Conservation (phyloP, 2,797 vertebrate species). For the Discoglossus pictus region DNA sequence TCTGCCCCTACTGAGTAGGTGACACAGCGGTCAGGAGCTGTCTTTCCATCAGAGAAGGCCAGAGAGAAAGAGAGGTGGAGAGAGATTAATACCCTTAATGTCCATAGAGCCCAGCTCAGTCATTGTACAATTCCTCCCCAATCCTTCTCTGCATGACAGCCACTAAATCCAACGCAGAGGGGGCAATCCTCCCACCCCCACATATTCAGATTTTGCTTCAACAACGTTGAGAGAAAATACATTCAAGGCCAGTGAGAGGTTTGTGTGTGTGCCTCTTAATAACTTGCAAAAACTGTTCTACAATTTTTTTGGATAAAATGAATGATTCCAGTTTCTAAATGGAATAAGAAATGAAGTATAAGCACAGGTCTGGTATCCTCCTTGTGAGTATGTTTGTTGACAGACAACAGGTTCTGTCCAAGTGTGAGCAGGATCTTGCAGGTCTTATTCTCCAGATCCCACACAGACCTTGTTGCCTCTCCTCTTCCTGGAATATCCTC, state of each 20-base stretch:
- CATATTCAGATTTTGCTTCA: conserved; percentile 49
- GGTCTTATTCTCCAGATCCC: conserved; percentile 49
- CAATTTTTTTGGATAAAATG: conserved; percentile 14
- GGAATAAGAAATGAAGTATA: neutral
- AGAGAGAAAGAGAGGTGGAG: conserved; percentile 52
- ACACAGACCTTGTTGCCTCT: conserved; percentile 37
- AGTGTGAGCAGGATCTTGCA: conserved; percentile 27
- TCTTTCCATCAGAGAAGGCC: conserved; percentile 76
- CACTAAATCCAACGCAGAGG: conserved; percentile 51
- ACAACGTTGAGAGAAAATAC: conserved; percentile 36
- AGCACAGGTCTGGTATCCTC: neutral
- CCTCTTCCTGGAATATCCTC: conserved; percentile 51
- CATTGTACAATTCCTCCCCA: conserved; percentile 52
- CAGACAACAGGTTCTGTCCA: conserved; percentile 46
- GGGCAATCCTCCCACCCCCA: conserved; percentile 50
- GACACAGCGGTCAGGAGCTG: conserved; percentile 87
- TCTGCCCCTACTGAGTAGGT: conserved; percentile 85
- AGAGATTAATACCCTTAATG: conserved; percentile 55
- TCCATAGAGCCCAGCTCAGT: conserved; percentile 50
- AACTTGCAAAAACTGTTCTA: conserved; percentile 34
- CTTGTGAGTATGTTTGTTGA: conserved; percentile 28
- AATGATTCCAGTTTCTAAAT: neutral
- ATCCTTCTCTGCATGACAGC: conserved; percentile 53
- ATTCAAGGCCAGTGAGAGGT: conserved; percentile 31
- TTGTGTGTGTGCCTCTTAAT: conserved; percentile 40